Evolutionary conservation across 2,113 vertebrate genomes (phyloP).

Genomic region (Crotalus helleri): DNA sequence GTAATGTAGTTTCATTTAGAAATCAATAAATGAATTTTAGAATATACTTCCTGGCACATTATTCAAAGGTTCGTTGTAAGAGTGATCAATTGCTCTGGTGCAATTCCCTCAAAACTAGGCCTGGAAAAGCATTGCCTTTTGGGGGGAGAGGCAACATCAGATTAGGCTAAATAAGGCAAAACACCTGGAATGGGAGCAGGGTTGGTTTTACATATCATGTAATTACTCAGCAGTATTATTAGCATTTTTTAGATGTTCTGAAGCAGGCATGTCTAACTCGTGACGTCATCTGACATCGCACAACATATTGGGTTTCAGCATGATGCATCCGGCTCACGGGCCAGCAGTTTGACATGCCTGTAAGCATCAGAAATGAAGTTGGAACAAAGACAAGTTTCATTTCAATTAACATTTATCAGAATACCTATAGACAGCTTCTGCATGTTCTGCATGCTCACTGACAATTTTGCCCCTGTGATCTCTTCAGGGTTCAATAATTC

Average conservation of each 20-base stretch:
- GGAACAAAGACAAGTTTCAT: not conserved
- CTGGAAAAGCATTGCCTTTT: not conserved
- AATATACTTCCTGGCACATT: not conserved
- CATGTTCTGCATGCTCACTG: not conserved
- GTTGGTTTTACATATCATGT: not conserved
- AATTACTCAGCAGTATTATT: not conserved
- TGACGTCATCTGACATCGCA: no score
- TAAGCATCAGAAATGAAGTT: not conserved
- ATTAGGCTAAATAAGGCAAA: not conserved
- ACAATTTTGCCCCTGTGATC: not conserved
- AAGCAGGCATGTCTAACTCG: not conserved
- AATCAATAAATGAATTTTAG: not conserved
- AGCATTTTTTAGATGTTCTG: not conserved
- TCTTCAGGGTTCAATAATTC: not conserved
- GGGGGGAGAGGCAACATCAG: not conserved
- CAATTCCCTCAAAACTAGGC: not conserved
- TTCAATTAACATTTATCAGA: not conserved
- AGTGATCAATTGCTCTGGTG: not conserved
- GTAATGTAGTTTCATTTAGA: not conserved
- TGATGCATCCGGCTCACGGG: no score
- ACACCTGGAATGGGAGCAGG: not conserved
- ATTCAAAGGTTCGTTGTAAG: not conserved
- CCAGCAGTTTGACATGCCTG: no score
- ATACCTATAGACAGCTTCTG: not conserved
- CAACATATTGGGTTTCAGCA: no score